Evolutionary conservation across 2,113 vertebrate genomes (phyloP).

Genomic region (Notiomystis cincta): DNA sequence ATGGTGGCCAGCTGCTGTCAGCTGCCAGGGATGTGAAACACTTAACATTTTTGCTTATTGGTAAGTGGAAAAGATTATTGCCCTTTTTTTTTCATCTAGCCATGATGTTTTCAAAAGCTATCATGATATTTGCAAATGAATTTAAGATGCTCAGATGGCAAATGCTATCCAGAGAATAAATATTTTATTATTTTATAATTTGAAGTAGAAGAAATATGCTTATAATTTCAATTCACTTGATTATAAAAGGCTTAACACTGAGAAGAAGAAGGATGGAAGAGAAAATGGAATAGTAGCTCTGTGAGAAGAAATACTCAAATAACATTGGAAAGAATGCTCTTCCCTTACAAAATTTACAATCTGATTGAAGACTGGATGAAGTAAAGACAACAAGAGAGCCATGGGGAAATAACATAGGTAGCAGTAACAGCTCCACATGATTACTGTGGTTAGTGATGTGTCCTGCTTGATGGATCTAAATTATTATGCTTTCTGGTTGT

Average conservation of each 20-base stretch:
- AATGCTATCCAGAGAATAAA: not conserved
- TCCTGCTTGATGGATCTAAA: not conserved
- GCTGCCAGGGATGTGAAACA: not conserved
- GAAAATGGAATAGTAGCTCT: not conserved
- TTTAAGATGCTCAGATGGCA: not conserved
- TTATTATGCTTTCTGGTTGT: not conserved
- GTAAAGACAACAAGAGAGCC: not conserved
- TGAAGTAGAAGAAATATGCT: not conserved
- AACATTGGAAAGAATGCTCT: not conserved
- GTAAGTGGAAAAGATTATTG: not conserved
- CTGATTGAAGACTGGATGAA: not conserved
- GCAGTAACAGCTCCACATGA: not conserved
- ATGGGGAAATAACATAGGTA: not conserved
- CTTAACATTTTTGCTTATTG: not conserved
- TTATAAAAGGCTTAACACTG: not conserved
- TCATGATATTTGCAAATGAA: not conserved
- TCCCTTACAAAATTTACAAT: not conserved
- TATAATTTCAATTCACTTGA: not conserved
- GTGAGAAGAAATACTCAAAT: not conserved
- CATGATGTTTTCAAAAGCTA: not conserved
- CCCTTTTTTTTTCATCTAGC: not conserved
- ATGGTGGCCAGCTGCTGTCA: not conserved
- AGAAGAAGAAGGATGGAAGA: not conserved
- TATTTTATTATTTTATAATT: not conserved
- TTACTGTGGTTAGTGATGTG: not conserved